These are phyloP conservation scores for Tetramorium bicarinatum DNA, from an alignment of 2,888 invertebrate genomes.

Conservation along the genomic window DNA sequence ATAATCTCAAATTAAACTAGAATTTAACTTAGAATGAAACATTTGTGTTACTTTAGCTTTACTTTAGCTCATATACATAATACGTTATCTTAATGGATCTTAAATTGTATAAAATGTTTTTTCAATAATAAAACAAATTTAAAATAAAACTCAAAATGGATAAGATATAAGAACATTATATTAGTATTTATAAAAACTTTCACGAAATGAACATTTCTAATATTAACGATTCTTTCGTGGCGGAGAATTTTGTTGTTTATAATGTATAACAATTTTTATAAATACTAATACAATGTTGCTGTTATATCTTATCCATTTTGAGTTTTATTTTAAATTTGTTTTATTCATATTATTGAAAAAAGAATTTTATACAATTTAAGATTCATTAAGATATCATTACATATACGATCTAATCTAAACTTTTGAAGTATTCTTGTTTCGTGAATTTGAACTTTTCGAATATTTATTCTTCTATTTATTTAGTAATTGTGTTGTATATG, in stretches of 20 bases:
- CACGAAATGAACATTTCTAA: slow-evolving; percentile 17
- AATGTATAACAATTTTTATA: slow-evolving; percentile 61
- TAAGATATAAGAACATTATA: slow-evolving; percentile 35
- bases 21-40: slow-evolving; percentile 27
- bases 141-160: slow-evolving; percentile 1
- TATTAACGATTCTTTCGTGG: slow-evolving; percentile 41
- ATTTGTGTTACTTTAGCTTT: slow-evolving; percentile 28
- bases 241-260: slow-evolving; percentile 50
- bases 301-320: slow-evolving; percentile 8
- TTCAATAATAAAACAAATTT: background rate
- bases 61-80: slow-evolving; percentile 9
- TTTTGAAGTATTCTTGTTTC: slow-evolving; percentile 9
- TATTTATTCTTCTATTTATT: background rate
- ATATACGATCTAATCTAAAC: slow-evolving; percentile 17
- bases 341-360: slow-evolving; percentile 2
- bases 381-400: slow-evolving; percentile 7
- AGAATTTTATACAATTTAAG: slow-evolving; percentile 8
- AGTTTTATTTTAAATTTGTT: slow-evolving; percentile 16
- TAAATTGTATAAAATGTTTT: slow-evolving; percentile 15
- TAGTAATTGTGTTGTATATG: slow-evolving; percentile 16
- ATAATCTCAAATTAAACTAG: slow-evolving; percentile 51
- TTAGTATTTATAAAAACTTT: slow-evolving; percentile 55
- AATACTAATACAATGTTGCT: slow-evolving; percentile 55
- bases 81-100: slow-evolving; percentile 2
- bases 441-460: background rate